phyloP scores from a whole-genome alignment of 2,797 vertebrate species.

The Danio jaintianensis region DNA sequence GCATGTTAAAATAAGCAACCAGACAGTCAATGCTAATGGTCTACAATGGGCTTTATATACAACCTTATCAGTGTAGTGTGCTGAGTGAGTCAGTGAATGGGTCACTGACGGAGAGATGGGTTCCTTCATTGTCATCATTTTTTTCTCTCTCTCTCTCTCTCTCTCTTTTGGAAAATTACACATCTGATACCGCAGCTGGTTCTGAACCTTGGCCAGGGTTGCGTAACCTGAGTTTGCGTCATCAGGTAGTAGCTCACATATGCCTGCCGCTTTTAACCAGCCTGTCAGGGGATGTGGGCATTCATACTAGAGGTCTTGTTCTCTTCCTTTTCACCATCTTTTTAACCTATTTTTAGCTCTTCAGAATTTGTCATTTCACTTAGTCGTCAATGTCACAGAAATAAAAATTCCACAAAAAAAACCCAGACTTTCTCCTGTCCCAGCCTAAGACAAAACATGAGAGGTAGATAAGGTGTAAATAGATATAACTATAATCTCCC shows the following conservation, averaged over 20 bases:
- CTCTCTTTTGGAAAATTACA: conserved; percentile 50
- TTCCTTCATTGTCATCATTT: conserved; percentile 27
- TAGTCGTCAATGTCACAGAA: conserved; percentile 14
- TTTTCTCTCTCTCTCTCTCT: background rate
- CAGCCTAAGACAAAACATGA: background rate
- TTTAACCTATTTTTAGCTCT: conserved; percentile 8
- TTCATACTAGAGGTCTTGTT: conserved; percentile 35
- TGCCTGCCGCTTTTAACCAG: conserved; percentile 45
- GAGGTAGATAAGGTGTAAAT: background rate
- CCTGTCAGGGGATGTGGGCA: conserved; percentile 44
- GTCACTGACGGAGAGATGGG: conserved; percentile 22
- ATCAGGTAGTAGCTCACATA: conserved; percentile 47
- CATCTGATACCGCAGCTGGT: conserved; percentile 41
- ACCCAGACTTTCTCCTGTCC: background rate
- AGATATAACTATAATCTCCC: background rate
- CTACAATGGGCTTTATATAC: conserved; percentile 26
- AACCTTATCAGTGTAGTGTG: conserved; percentile 29
- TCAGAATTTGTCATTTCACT: background rate
- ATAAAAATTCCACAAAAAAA: conserved; percentile 1
- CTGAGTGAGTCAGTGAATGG: conserved; percentile 49
- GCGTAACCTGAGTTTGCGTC: conserved; percentile 52
- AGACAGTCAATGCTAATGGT: conserved; percentile 8
- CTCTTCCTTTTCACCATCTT: conserved; percentile 40
- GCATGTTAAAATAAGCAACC: conserved; percentile 33
- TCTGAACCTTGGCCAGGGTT: conserved; percentile 49